Evolutionary conservation across 2,888 invertebrate genomes (phyloP), one percentile per base, ranked within the genome.

Genomic region (Limenitis camilla): DNA sequence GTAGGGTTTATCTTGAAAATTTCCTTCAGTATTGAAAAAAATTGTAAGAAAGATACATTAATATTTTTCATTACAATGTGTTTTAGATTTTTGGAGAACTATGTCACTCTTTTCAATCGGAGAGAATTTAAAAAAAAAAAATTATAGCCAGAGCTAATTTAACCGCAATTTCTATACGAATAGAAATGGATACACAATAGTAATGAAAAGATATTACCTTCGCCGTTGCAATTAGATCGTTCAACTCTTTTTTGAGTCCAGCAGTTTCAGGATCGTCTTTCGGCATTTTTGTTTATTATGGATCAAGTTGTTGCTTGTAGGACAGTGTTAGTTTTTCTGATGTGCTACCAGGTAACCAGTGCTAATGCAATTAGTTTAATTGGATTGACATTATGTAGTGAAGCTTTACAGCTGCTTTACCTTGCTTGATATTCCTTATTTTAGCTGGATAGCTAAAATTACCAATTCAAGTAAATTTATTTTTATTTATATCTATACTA

Each of bases 241-340:
- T 94, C 11, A 97, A 86, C 79, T 97, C 96, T 69, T 94, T 92
- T 72, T 93, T 92, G 29, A 97, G 88, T 50, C 91, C 91, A 28
- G 91, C 88, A 1, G 92, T 91, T 81, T 96, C 96, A 0, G 95
- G 91, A 78, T 96, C 96, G 65, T 92, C 93, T 80, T 96, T 96
- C 6, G 92, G 92, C 94, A 94, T 94, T 71, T 67, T 74, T 44
- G 40, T 31, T 40, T 38, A 10, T 5, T 47, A n/a, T 41, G 52
- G 45, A 30, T 10, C 49, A 43, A 53, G 49, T 45, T 44, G 51
- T 52, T 52, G 28, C 52, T 43, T 6, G 38, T 31, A n/a, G 28
- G 49, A 42, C 38, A 31, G 53, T 48, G 48, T 9, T 42, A 38
- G 41, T 27, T 40, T 40, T 57, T 59, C 52, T 54, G 52, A 55